phyloP scores from a whole-genome alignment of 1,140 invertebrate species.

The Calephelis virginiensis region DNA sequence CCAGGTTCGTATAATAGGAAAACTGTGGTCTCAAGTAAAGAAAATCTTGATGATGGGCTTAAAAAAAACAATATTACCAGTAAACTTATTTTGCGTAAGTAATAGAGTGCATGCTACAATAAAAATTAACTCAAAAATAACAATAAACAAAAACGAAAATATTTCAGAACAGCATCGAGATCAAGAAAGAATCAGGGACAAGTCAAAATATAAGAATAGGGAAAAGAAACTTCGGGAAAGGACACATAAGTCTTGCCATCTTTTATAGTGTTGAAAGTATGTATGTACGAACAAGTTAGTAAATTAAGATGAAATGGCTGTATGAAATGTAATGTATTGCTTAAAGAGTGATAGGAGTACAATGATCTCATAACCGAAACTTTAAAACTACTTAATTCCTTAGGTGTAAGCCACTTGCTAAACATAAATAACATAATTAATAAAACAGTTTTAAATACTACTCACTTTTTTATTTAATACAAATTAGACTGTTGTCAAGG shows the following conservation, averaged over 20 bases:
- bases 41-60: conserved; percentile 40
- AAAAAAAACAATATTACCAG: conserved; percentile 47
- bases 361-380: conserved; percentile 44
- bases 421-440: conserved; percentile 37
- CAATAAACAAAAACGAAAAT: conserved; percentile 54
- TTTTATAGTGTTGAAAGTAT: conserved; percentile 44
- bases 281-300: conserved; percentile 13
- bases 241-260: conserved; percentile 62
- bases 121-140: conserved; percentile 43
- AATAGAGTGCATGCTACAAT: conserved; percentile 62
- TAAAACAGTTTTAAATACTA: conserved; percentile 33
- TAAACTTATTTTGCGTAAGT: conserved; percentile 68
- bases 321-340: conserved; percentile 17
- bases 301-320: conserved; percentile 12
- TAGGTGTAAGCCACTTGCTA: conserved; percentile 32
- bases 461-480: conserved; percentile 32
- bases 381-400: conserved; percentile 25
- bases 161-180: conserved; percentile 68
- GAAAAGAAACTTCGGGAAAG: conserved; percentile 49
- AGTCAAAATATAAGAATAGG: conserved; percentile 41
- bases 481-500: conserved; percentile 76
- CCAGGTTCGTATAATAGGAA: conserved; percentile 44
- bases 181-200: conserved; percentile 44
- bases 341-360: conserved; percentile 22
- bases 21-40: conserved; percentile 44